A percentile compares a stretch with the other conserved stretches of the same genome.
Evolutionary conservation across 2,888 invertebrate species (phyloP).

Genomic region (Lithophane semibrunnea): DNA sequence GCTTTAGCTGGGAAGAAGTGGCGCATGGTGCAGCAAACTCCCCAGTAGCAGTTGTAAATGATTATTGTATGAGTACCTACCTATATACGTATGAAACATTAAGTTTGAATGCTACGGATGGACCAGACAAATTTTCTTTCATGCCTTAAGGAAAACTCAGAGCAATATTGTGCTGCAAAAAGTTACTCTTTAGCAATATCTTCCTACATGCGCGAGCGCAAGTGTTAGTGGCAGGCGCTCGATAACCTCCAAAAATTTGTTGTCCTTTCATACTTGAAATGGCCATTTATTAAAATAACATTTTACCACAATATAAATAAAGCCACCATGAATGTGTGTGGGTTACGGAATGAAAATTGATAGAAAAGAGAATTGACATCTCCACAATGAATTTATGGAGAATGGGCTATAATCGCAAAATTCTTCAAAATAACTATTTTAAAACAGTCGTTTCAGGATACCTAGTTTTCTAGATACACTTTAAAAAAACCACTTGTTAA

Average conservation of each 20-base stretch:
- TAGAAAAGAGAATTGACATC: neutral
- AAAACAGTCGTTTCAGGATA: neutral
- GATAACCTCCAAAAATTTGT: neutral
- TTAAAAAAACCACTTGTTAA: neutral
- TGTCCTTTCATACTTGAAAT: neutral
- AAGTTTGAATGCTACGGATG: neutral
- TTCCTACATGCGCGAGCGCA: neutral
- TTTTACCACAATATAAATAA: neutral
- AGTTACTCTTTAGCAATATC: neutral
- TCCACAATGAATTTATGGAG: neutral
- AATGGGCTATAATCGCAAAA: too few species aligned
- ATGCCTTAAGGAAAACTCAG: constrained; percentile 16
- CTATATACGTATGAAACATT: neutral
- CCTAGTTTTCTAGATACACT: neutral
- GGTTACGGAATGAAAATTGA: neutral
- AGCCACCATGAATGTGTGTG: neutral
- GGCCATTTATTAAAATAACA: neutral
- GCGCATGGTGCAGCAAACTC: too few species aligned
- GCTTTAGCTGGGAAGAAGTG: too few species aligned
- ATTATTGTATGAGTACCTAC: neutral
- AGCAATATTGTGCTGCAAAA: constrained; percentile 10
- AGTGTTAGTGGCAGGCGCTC: constrained; percentile 22
- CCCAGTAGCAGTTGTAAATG: neutral
- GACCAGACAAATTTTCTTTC: neutral
- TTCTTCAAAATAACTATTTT: neutral